These are phyloP conservation scores for Lanius collurio DNA, from an alignment of 2,113 vertebrate genomes.

Conservation along the genomic window DNA sequence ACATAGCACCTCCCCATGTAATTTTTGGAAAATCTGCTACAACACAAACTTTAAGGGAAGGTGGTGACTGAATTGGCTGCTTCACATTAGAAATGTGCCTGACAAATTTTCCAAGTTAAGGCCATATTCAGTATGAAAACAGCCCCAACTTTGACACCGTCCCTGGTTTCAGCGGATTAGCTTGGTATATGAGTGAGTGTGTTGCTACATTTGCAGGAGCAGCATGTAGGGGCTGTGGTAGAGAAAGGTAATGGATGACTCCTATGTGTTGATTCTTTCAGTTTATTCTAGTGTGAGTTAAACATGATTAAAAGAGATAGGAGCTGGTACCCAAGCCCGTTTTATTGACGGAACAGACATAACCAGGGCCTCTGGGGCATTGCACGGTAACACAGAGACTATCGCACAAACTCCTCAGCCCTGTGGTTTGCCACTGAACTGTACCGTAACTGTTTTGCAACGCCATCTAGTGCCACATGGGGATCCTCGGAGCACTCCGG, in stretches of 20 bases:
- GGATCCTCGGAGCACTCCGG: not conserved
- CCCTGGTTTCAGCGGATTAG: not conserved
- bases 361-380: not conserved
- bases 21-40: not conserved
- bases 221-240: accelerated
- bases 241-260: not conserved
- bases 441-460: not conserved
- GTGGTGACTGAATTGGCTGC: not conserved
- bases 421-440: not conserved
- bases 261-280: not conserved
- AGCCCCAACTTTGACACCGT: not conserved
- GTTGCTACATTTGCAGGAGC: not conserved
- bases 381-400: accelerated
- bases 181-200: not conserved
- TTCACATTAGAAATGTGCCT: not conserved
- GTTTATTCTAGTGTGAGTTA: not conserved
- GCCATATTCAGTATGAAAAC: not conserved
- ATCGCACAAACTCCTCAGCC: not conserved
- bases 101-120: not conserved
- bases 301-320: not conserved
- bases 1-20: not conserved
- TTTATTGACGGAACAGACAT: not conserved
- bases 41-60: not conserved
- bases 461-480: conserved; percentile 33
- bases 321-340: not conserved